A percentile compares a stretch with the other conserved stretches of the same genome.
Evolutionary conservation across 1,140 invertebrate species (phyloP).

Genomic region (Melitaea cinxia): DNA sequence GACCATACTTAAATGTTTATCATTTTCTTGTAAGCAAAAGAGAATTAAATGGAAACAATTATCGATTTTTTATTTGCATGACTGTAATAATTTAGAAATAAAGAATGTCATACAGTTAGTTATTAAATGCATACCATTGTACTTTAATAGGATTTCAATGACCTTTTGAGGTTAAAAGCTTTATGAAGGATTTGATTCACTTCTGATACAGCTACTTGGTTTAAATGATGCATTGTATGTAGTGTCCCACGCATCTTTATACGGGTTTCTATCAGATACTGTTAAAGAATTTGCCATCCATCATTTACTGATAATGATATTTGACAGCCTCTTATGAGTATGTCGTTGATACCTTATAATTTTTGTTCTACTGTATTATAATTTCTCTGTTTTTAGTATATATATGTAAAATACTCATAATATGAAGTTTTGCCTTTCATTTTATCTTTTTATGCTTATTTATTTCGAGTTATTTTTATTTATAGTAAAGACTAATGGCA

Average conservation of each 20-base stretch:
- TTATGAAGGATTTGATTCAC: slow-evolving; percentile 44
- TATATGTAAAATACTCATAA: background rate
- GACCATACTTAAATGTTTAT: slow-evolving; percentile 1
- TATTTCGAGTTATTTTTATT: too few relatives aligned
- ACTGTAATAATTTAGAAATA: background rate
- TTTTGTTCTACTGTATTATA: slow-evolving; percentile 12
- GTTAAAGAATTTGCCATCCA: slow-evolving; percentile 77
- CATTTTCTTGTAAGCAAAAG: background rate
- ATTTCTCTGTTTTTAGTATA: background rate
- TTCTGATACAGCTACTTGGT: slow-evolving; percentile 53
- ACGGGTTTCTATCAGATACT: slow-evolving; percentile 69
- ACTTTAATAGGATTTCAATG: slow-evolving; percentile 19
- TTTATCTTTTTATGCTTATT: too few relatives aligned
- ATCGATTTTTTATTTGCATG: background rate
- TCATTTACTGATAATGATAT: slow-evolving; percentile 78
- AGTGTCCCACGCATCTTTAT: slow-evolving; percentile 74
- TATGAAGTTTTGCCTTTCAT: too few relatives aligned
- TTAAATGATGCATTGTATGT: slow-evolving; percentile 71
- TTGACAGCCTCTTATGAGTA: slow-evolving; percentile 73
- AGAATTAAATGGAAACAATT: background rate
- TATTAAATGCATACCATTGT: background rate
- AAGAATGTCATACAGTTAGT: background rate
- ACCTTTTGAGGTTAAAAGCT: slow-evolving; percentile 38
- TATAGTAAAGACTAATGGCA: too few relatives aligned
- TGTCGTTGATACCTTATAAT: slow-evolving; percentile 51